Evolutionary conservation across 2,888 invertebrate species (phyloP), one percentile per base, ranked within the genome.

Genomic region (Amiota mariae): DNA sequence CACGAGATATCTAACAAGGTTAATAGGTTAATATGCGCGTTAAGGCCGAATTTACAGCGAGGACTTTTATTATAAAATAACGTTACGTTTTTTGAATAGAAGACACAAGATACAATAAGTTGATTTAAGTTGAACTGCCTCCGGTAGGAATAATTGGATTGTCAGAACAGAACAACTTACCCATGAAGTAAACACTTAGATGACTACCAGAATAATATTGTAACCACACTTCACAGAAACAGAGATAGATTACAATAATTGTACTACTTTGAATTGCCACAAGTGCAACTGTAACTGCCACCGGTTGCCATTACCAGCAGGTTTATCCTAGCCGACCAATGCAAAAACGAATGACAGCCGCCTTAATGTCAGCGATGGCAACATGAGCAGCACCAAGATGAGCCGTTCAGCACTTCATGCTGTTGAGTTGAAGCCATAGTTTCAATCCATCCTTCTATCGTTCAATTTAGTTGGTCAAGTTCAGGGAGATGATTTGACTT

Each of bases 261-360:
- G 82, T 78, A 77, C 54, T 59, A 74, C 77, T 80, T 78, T 72
- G 77, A 72, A 70, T 81, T 80, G 85, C 85, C 84, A 79, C 84
- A 86, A 87, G 84, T 86, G 87, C 87, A 87, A 87, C 87, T 87
- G 87, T 83, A 87, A 87, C 84, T 87, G 88, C 85, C 87, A 87
- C 87, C 86, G 83, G 51, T 13, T 24, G 54, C 67, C 36, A 68
- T 68, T 68, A 51, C 67, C 54, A 51, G 67, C 67, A n/a, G 67
- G 51, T 54, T 68, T 54, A 68, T 54, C 54, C 54, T 24, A 59
- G 36, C 3, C 54, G 24, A 20, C 2, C 13, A 24, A 20, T 48
- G 78, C 70, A 49, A 57, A 51, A 72, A 18, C 72, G 81, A 81
- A 85, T 82, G 85, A 82, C 82, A 82, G 82, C 61, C 71, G 68